Base-by-base conservation (phyloP, 92 coral and sea anemone genomes). In the Porites evermanni region DNA sequence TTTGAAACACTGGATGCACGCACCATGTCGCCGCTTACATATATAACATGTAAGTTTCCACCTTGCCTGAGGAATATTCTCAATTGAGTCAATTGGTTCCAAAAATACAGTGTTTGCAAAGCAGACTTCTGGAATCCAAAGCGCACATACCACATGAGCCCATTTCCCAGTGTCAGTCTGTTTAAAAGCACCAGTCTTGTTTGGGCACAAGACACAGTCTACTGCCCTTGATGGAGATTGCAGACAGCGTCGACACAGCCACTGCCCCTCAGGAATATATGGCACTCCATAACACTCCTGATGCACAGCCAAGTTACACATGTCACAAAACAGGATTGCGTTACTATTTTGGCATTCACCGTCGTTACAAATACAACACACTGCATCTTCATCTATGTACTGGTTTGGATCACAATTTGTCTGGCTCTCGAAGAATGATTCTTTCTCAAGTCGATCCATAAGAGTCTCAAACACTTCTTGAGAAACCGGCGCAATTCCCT, bases 221-320 rank as follows among this genome's bases (percentile, higher is more conserved):
- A 97, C 99, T 3, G 94, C 98, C 77, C 98, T 91, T 18, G 99
- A 97, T 59, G 99, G 99, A 51, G 99, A 97, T 87, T 97, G 98
- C 84, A 97, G 92, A 84, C 99, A 97, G 24, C 99, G 92, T 63
- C 99, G 91, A 69, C 99, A 97, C 53, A 97, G 97, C 99, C 99
- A 97, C 94, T 97, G 99, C 56, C 99, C 99, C 92, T 97, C 99
- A 4, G 99, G 99, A 77, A 97, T 97, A 84, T 97, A 97, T 17
- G 99, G 99, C 23, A 97, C 99, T 18, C 99, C 99, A 86, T 97
- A 97, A 90, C 99, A 97, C 81, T 97, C 99, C 77, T 97, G 99
- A 83, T 97, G 99, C 24, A 97, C 99, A 56, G 99, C 99, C 79
- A 97, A 85, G 88, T 97, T 97, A 70, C 99, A 97, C 99, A 97